Percentiles rank a stretch among this genome's conserved stretches.
Conservation (phyloP, 30 jellyfish, hydroid and myxozoan genomes). For the Phacellophora camtschatica region DNA sequence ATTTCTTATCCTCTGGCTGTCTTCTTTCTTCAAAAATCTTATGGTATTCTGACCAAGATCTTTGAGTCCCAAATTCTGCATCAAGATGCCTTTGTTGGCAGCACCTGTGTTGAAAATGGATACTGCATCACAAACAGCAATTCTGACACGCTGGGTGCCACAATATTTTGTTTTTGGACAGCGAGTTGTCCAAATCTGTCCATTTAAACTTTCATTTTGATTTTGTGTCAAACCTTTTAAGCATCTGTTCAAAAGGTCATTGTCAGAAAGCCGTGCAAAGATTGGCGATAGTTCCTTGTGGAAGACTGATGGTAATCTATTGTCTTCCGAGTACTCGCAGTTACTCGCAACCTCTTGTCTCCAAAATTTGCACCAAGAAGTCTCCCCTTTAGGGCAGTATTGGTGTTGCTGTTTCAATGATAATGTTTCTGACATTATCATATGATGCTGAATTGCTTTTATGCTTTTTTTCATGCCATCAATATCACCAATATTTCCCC, state of each 20-base stretch:
- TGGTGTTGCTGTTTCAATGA: not conserved
- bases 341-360: not conserved
- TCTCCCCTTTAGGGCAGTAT: not conserved
- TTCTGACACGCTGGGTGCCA: not conserved
- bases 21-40: not conserved
- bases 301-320: not conserved
- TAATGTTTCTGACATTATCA: not conserved
- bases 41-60: not conserved
- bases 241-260: not conserved
- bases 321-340: too few species aligned
- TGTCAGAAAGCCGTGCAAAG: not conserved
- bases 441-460: not conserved
- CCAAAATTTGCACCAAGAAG: not conserved
- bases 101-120: not conserved
- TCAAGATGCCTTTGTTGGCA: not conserved
- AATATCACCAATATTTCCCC: not conserved
- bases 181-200: not conserved
- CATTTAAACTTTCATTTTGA: conserved; percentile 14
- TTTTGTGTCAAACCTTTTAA: conserved; percentile 29
- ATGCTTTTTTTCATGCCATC: not conserved
- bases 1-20: not conserved
- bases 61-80: conserved; percentile 5
- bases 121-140: not conserved
- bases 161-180: conserved; percentile 11
- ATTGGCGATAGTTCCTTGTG: not conserved